phyloP scores from a whole-genome alignment of 2,797 vertebrate genomes.

The Danionella dracula region DNA sequence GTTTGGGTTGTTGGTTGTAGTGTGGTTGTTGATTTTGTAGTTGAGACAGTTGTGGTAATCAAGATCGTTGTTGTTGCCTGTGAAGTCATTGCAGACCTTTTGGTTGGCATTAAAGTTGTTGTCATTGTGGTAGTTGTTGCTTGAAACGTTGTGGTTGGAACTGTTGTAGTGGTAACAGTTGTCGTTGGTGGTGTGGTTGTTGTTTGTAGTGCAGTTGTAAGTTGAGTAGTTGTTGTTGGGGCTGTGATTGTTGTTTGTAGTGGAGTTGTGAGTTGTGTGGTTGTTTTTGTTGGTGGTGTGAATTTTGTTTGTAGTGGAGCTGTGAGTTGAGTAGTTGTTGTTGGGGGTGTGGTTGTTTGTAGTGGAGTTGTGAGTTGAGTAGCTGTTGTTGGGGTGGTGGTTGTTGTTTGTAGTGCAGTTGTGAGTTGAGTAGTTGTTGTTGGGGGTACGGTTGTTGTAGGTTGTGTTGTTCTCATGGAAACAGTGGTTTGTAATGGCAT shows the following conservation, averaged over 20 bases:
- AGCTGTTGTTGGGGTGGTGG: background rate
- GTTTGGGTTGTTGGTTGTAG: background rate
- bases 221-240: background rate
- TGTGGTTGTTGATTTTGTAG: conserved; percentile 1
- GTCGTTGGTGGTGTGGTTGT: background rate
- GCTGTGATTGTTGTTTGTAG: background rate
- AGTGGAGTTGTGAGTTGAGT: too few species aligned
- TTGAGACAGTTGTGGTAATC: background rate
- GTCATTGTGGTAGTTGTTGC: too few species aligned
- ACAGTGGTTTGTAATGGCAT: conserved; percentile 11
- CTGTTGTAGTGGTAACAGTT: too few species aligned
- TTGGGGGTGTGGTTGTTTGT: too few species aligned
- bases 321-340: background rate
- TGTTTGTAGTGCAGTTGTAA: background rate
- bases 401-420: background rate
- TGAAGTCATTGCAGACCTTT: background rate
- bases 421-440: background rate
- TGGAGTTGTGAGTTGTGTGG: background rate
- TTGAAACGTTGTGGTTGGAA: too few species aligned
- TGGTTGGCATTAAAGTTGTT: conserved; percentile 18
- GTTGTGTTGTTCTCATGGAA: background rate
- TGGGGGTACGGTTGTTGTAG: background rate
- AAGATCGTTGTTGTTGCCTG: background rate
- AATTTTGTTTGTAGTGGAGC: background rate
- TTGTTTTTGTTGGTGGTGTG: background rate